Evolutionary conservation across 2,888 invertebrate genomes (phyloP), one percentile per base, ranked within the genome.

Genomic region (Drosophila testacea): DNA sequence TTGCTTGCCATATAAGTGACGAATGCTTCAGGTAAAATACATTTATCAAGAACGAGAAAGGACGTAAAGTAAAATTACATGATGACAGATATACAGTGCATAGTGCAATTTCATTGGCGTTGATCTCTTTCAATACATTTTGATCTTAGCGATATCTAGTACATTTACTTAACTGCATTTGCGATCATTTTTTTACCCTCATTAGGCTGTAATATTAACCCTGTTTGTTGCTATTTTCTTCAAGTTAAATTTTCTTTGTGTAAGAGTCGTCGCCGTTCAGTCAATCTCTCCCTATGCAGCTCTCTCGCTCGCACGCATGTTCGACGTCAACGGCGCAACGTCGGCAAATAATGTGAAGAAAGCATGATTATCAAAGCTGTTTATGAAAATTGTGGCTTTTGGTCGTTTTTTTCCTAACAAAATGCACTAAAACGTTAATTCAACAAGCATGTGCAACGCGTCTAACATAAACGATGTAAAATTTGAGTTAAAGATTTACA

Each of bases 1-100:
- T 66, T 65, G 56, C 54, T 54, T 64, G 46, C 16, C 30, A 39
- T 30, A 46, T 36, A 42, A 28, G 51, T 63, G 39, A 59, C 71
- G 77, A 68, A 77, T 77, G 83, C 63, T 71, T 48, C 73, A 86
- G 83, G 81, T 83, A 84, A 81, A 54, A 67, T 65, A 39, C 36
- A 44, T 42, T 42, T 34, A 36, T 30, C 46, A 47, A 51, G 51
- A 52, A 44, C 42, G 61, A 62, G 51, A 67, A 54, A 51, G 60
- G 16, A 62, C 59, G 48, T 64, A 22, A 77, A 74, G 27, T 59
- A 63, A 73, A 79, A 79, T 79, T 86, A 86, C 81, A 86, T 86
- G 74, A 81, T 79, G 80, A 79, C 73, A 77, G 70, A 61, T 73
- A 50, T 59, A 66, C 63, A 63, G 57, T 57, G 28, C 57, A 57